Evolutionary conservation across 2,888 invertebrate genomes (phyloP), one percentile per base, ranked within the genome.

Genomic region (Camponotus fellah): DNA sequence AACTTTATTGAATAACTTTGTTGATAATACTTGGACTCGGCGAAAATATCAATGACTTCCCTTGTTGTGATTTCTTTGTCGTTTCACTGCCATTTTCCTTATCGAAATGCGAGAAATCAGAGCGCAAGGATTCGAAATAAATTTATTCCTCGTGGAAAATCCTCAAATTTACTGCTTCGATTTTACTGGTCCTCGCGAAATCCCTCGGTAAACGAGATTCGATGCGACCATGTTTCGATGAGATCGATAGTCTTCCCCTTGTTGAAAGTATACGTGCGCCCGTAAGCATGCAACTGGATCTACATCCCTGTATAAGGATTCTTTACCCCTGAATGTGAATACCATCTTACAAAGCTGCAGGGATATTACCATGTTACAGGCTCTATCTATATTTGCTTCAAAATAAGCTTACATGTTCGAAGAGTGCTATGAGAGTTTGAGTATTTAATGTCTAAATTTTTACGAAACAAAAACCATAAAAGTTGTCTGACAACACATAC

Each of bases 161-260:
- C 91, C 91, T 89, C 76, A 87, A 90, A 92, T 90, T 91, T 89
- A 88, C 88, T 87, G 87, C 87, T 83, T 88, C 86, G 91, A 92
- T 91, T 89, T 87, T 85, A 79, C 80, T 66, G 85, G 84, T 84
- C 89, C 89, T 90, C 85, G 86, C 86, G 86, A 88, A 89, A 90
- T 90, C 89, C 90, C 86, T 77, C 83, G 84, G 87, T 90, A 91
- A 92, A 91, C 91, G 91, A 91, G 89, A 90, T 92, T 91, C 90
- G 91, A 92, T 89, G 91, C 88, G 90, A 90, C 85, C 90, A 84
- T 87, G 90, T 91, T 89, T 88, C 89, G 88, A 88, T 85, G 88
- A 89, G 89, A 88, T 89, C 85, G 90, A 91, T 90, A 89, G 89
- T 88, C 87, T 84, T 84, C 79, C 82, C 75, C 85, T 89, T 87